These are phyloP conservation scores for Acanthis flammea DNA, from an alignment of 2,797 vertebrate species.

Conservation along the genomic window DNA sequence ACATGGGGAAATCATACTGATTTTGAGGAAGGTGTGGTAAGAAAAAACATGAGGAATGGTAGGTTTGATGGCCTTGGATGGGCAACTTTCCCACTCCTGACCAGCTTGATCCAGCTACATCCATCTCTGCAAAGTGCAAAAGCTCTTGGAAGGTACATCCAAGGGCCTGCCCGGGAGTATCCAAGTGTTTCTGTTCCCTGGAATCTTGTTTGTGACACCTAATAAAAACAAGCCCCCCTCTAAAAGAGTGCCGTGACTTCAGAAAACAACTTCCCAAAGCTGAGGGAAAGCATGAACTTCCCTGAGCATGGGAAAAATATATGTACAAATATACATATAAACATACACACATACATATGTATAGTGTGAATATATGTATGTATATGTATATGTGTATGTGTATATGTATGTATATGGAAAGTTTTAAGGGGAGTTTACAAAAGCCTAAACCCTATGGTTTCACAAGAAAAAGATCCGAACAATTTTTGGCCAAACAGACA, in stretches of 20 bases:
- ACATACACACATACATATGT: background rate
- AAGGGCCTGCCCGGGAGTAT: rapidly evolving
- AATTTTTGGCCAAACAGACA: background rate
- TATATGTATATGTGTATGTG: no score
- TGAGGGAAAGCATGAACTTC: background rate
- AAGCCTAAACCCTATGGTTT: background rate
- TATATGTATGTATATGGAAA: background rate
- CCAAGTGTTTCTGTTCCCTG: background rate
- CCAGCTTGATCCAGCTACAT: background rate
- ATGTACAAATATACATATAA: rapidly evolving
- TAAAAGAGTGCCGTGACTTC: background rate
- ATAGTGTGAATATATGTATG: no score
- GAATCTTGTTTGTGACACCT: background rate
- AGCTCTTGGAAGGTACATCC: background rate
- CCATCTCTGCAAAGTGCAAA: background rate
- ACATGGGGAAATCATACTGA: background rate
- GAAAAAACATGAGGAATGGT: background rate
- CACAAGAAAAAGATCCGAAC: background rate
- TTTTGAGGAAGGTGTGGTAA: background rate
- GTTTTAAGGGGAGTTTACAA: background rate
- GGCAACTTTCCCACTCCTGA: background rate
- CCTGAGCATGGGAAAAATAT: background rate
- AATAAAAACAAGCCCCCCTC: background rate
- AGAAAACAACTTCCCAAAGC: background rate
- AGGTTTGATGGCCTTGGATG: background rate